Percentiles rank a stretch among this genome's conserved stretches.
phyloP scores from a whole-genome alignment of 2,113 vertebrate genomes.

The Sinocyclocheilus maitianheensis region DNA sequence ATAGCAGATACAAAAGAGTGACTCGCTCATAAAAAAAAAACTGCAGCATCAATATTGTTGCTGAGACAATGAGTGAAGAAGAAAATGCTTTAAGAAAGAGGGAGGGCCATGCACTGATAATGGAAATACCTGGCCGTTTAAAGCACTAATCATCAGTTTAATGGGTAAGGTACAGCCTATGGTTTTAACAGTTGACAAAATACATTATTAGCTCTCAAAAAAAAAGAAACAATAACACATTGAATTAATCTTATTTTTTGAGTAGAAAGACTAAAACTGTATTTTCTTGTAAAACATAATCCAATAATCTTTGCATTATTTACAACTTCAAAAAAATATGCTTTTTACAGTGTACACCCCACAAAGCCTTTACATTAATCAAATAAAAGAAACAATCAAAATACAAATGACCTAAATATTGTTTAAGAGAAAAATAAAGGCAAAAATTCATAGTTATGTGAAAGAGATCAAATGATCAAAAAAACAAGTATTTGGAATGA shows the following conservation, averaged over 20 bases:
- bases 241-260: no score
- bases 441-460: no score
- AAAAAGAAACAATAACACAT: neutral
- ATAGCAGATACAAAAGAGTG: slow-evolving; percentile 53
- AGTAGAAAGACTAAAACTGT: no score
- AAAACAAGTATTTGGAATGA: neutral
- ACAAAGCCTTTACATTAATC: no score
- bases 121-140: neutral
- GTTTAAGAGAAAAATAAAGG: no score
- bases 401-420: no score
- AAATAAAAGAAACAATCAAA: no score
- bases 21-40: slow-evolving; percentile 55
- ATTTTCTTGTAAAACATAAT: no score
- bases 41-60: slow-evolving; percentile 49
- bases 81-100: slow-evolving; percentile 12
- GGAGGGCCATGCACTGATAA: neutral
- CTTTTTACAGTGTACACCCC: no score
- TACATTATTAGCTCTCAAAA: neutral
- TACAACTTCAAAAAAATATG: no score
- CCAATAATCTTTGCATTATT: no score
- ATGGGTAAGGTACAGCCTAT: neutral
- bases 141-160: neutral
- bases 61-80: slow-evolving; percentile 27
- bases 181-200: neutral
- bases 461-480: neutral